Conservation (phyloP, 2,113 vertebrate genomes). For the Mugil cephalus region DNA sequence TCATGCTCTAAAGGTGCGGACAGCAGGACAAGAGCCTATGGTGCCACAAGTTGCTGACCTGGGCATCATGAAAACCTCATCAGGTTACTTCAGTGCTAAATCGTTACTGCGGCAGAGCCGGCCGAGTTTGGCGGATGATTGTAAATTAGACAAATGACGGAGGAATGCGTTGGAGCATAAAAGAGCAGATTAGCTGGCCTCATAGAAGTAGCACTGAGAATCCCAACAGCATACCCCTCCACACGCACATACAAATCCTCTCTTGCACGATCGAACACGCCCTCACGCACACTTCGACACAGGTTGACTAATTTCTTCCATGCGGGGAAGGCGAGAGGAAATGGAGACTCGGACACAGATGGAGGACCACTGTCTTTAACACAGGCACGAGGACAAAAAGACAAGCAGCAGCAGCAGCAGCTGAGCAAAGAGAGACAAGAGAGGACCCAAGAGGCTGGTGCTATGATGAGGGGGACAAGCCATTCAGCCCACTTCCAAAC, state of each 20-base stretch:
- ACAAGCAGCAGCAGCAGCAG: conserved; percentile 51
- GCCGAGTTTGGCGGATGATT: conserved; percentile 12
- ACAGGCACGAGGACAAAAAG: conserved; percentile 54
- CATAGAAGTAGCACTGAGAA: conserved; percentile 66
- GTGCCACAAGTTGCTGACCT: conserved; percentile 41
- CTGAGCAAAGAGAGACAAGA: conserved; percentile 49
- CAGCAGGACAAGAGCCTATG: conserved; percentile 65
- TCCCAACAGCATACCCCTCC: conserved; percentile 16
- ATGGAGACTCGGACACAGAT: conserved; percentile 43
- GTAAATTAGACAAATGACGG: neutral
- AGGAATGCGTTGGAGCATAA: too few relatives aligned
- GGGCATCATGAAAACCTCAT: conserved; percentile 37
- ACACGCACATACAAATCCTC: conserved; percentile 1
- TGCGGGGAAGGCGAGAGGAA: conserved; percentile 53
- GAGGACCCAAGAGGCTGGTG: conserved; percentile 25
- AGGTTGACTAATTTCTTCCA: conserved; percentile 48
- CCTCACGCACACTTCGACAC: conserved; percentile 19
- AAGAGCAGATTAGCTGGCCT: conserved; percentile 26
- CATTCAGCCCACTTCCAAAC: conserved; percentile 52
- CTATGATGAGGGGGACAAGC: conserved; percentile 32
- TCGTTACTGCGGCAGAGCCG: conserved; percentile 32
- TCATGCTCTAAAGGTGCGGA: conserved; percentile 27
- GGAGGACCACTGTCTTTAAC: conserved; percentile 28
- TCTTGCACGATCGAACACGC: neutral
- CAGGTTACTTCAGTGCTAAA: conserved; percentile 58